Evolutionary conservation across 2,113 vertebrate species (phyloP).

Genomic region (Tyrannus savana): DNA sequence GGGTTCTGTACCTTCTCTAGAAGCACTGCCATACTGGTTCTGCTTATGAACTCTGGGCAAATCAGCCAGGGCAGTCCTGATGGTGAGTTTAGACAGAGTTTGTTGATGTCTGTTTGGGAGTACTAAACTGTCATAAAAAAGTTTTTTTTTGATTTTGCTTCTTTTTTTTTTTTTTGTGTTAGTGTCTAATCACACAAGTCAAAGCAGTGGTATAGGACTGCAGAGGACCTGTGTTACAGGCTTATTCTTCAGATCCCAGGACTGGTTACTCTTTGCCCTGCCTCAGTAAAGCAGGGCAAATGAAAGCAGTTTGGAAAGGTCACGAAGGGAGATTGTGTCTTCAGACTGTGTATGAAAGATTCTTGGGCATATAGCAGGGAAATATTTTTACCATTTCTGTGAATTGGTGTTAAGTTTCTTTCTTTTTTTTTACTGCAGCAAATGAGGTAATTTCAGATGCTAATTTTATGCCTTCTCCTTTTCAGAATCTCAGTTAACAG

Average conservation of each 20-base stretch:
- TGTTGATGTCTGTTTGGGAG: neutral
- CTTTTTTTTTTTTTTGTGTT: neutral
- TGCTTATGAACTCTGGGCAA: neutral
- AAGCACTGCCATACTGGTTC: neutral
- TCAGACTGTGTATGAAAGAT: neutral
- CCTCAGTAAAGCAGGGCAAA: neutral
- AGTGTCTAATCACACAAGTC: neutral
- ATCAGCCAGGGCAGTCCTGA: neutral
- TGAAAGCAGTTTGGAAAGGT: neutral
- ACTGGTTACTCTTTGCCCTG: neutral
- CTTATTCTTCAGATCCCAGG: neutral
- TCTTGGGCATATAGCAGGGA: neutral
- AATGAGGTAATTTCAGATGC: neutral
- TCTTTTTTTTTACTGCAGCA: neutral
- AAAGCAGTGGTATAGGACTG: neutral
- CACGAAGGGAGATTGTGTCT: neutral
- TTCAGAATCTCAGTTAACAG: slow-evolving; percentile 95
- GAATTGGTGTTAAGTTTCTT: neutral
- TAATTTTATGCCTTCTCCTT: slow-evolving; percentile 44
- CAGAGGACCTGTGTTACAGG: neutral
- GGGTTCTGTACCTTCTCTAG: neutral
- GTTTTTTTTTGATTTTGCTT: neutral
- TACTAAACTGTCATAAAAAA: neutral
- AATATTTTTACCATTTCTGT: neutral
- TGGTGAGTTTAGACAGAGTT: neutral